Conservation (phyloP, 1,140 invertebrate genomes). For the Drosophila seguyi region DNA sequence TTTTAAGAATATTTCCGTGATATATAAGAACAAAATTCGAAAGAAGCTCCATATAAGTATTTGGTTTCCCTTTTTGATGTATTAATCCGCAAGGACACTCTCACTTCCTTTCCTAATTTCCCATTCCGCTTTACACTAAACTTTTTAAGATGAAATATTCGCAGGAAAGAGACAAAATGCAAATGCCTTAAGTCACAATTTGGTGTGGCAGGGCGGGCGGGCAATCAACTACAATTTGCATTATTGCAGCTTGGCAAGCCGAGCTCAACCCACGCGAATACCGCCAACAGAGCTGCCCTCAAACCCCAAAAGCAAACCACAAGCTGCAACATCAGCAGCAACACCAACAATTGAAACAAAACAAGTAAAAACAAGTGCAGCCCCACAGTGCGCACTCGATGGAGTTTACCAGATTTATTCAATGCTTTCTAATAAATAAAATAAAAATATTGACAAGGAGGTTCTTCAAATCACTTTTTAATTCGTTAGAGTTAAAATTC, state of each 20-base stretch:
- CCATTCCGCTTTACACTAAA: conserved; percentile 4
- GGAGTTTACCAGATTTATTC: neutral
- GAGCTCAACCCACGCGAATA: conserved; percentile 23
- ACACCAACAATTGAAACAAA: conserved; percentile 31
- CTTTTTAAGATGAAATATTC: conserved; percentile 13
- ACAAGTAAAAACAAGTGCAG: conserved; percentile 6
- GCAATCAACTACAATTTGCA: conserved; percentile 80
- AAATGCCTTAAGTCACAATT: conserved; percentile 71
- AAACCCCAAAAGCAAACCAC: conserved; percentile 57
- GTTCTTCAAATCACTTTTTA: neutral
- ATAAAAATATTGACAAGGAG: neutral
- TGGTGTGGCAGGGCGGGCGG: conserved; percentile 28
- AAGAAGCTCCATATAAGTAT: neutral
- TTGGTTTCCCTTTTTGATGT: neutral
- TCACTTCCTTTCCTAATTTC: neutral
- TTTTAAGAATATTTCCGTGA: neutral
- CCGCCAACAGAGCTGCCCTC: conserved; percentile 41
- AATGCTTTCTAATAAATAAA: neutral
- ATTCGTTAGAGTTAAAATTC: too few species aligned
- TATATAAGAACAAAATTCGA: neutral
- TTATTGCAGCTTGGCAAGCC: conserved; percentile 65
- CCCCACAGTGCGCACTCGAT: neutral
- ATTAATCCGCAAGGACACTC: neutral
- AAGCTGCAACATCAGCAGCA: conserved; percentile 48
- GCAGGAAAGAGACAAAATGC: conserved; percentile 54